These are phyloP conservation scores for Procambarus virginalis DNA, from an alignment of 1,140 invertebrate genomes.

Conservation along the genomic window DNA sequence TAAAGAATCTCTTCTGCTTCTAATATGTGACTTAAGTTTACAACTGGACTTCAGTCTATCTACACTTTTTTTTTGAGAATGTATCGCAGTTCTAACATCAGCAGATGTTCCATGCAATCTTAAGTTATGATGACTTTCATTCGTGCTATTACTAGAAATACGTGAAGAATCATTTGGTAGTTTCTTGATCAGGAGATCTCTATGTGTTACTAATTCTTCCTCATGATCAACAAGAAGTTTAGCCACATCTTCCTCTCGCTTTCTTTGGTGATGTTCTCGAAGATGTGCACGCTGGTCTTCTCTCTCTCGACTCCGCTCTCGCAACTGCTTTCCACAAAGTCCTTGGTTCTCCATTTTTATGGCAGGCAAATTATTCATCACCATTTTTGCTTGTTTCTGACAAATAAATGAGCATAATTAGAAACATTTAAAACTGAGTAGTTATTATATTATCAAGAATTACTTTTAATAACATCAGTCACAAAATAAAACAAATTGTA, in stretches of 20 bases:
- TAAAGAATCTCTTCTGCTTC: background rate
- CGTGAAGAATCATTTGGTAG: background rate
- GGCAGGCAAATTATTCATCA: background rate
- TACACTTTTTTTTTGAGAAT: background rate
- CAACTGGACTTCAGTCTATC: background rate
- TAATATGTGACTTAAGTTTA: background rate
- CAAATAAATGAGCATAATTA: background rate
- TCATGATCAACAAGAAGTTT: constrained; percentile 28
- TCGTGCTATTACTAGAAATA: background rate
- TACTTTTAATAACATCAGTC: background rate
- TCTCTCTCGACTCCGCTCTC: constrained; percentile 1
- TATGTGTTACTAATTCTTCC: background rate
- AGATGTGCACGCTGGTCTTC: constrained; percentile 1
- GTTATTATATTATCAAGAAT: background rate
- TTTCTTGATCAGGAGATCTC: background rate
- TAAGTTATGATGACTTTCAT: background rate
- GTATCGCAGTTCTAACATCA: background rate
- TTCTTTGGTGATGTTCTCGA: constrained; percentile 2
- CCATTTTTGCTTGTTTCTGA: background rate
- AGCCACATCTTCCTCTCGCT: constrained; percentile 11
- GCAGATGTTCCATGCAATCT: background rate
- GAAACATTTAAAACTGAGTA: background rate
- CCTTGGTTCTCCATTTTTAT: constrained; percentile 8
- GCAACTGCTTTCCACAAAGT: constrained; percentile 12
- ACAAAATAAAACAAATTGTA: no score